phyloP scores from a whole-genome alignment of 2,888 invertebrate species.

The Mantis religiosa region DNA sequence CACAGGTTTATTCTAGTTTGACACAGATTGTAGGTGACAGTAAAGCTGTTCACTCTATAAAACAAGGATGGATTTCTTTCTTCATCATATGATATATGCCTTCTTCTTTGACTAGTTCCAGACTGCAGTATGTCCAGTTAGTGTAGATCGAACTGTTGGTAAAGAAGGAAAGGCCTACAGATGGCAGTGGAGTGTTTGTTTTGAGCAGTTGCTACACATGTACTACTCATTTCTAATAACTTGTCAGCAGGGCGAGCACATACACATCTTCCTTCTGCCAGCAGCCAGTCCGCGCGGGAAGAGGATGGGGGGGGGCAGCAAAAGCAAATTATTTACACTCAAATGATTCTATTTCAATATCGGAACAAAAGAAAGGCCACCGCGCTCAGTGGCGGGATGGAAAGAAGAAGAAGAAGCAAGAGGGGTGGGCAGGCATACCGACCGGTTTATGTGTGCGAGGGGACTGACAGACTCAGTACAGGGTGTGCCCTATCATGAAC shows the following conservation, averaged over 20 bases:
- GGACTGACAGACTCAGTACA: neutral
- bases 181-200: neutral
- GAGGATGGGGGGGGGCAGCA: slow-evolving; percentile 36
- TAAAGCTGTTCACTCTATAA: too few relatives aligned
- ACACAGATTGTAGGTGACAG: too few relatives aligned
- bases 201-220: neutral
- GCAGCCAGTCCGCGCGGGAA: slow-evolving; percentile 7
- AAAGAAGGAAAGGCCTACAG: neutral
- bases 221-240: slow-evolving; percentile 30
- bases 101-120: too few relatives aligned
- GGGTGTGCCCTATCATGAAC: neutral
- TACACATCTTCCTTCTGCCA: slow-evolving; percentile 9
- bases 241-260: slow-evolving; percentile 33
- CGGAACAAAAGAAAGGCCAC: slow-evolving; percentile 54
- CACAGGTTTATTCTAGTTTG: too few relatives aligned
- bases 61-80: too few relatives aligned
- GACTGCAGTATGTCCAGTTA: too few relatives aligned
- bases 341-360: slow-evolving; percentile 68
- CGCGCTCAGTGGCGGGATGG: slow-evolving; percentile 30
- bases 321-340: slow-evolving; percentile 67
- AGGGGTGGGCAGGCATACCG: neutral
- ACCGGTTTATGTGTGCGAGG: neutral
- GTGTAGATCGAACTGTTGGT: neutral
- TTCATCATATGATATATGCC: too few relatives aligned
- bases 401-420: slow-evolving; percentile 5